A percentile compares a stretch with the other conserved stretches of the same genome.
Evolutionary conservation across 2,113 vertebrate genomes (phyloP).

Genomic region (Cavia porcellus): DNA sequence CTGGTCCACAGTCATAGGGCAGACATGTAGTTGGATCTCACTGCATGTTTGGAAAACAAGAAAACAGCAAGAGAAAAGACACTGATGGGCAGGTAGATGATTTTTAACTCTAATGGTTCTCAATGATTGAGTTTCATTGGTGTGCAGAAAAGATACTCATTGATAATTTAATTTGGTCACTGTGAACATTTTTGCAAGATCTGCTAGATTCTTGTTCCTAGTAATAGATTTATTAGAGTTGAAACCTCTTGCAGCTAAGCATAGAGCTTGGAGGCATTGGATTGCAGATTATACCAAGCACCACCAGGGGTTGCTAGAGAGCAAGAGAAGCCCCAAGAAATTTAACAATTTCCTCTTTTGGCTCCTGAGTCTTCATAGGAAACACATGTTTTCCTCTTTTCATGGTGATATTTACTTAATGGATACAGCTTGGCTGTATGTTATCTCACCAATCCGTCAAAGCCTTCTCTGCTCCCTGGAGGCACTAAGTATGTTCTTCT

Average conservation of each 20-base stretch:
- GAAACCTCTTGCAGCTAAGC: not conserved
- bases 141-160: not conserved
- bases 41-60: not conserved
- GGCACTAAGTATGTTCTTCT: not conserved
- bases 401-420: not conserved
- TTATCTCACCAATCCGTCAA: not conserved
- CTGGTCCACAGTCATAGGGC: not conserved
- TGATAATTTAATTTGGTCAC: not conserved
- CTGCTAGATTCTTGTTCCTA: not conserved
- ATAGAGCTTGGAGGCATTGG: not conserved
- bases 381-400: constrained; percentile 4
- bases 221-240: not conserved
- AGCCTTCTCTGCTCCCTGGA: constrained; percentile 10
- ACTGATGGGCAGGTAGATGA: not conserved
- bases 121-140: not conserved
- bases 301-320: constrained; percentile 82
- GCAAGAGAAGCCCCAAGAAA: constrained; percentile 56
- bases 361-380: constrained; percentile 14
- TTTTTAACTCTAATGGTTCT: not conserved
- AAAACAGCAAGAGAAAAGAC: not conserved
- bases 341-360: not conserved
- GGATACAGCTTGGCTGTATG: not conserved
- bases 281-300: constrained; percentile 25
- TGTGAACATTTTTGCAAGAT: not conserved
- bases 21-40: not conserved